These are phyloP conservation scores for Maconellicoccus hirsutus DNA, from an alignment of 1,140 invertebrate genomes.

Conservation along the genomic window DNA sequence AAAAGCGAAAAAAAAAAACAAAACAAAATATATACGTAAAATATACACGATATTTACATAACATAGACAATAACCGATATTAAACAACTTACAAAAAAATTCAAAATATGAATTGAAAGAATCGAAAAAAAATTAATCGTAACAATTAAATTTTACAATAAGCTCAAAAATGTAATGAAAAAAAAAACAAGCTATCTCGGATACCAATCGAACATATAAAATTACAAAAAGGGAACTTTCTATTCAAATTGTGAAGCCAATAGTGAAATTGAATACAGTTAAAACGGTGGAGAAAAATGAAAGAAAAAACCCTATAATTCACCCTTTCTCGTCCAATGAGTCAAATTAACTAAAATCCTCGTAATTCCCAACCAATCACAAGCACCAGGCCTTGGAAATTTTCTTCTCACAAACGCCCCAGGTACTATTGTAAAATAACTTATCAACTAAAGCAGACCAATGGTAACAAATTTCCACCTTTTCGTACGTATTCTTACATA, in stretches of 20 bases:
- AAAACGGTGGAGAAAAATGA: not conserved
- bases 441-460: not conserved
- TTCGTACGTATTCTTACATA: not conserved
- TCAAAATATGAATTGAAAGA: not conserved
- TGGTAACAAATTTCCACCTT: constrained; percentile 3
- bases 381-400: no score
- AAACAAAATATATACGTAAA: not conserved
- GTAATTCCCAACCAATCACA: not conserved
- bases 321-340: not conserved
- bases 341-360: not conserved
- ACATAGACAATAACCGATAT: not conserved
- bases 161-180: not conserved
- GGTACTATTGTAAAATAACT: not conserved
- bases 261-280: not conserved
- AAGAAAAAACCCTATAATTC: not conserved
- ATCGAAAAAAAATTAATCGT: not conserved
- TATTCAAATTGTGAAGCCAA: not conserved
- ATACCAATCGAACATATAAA: not conserved
- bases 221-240: not conserved
- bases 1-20: not conserved
- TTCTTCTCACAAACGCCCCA: not conserved
- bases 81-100: not conserved
- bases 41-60: not conserved
- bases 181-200: not conserved
- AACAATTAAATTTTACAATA: not conserved